phyloP scores from a whole-genome alignment of 1,140 invertebrate species.

The Bicyclus anynana region DNA sequence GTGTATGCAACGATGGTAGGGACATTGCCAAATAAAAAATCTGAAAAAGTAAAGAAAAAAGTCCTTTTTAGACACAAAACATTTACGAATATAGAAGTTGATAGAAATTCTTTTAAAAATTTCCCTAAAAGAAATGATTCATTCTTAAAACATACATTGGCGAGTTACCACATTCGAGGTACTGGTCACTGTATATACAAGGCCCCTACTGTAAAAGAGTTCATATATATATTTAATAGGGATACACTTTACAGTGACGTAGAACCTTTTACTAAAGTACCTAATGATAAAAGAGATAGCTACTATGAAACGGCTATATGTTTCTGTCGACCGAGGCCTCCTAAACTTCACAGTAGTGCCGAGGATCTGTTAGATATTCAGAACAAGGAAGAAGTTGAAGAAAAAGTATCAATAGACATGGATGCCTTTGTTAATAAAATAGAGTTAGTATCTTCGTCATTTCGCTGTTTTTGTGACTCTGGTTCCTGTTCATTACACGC shows the following conservation, averaged over 20 bases:
- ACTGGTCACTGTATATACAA: constrained; percentile 72
- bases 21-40: constrained; percentile 59
- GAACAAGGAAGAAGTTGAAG: constrained; percentile 35
- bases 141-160: constrained; percentile 60
- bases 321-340: constrained; percentile 61
- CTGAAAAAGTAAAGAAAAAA: constrained; percentile 46
- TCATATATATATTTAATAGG: constrained; percentile 71
- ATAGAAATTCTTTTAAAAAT: constrained; percentile 58
- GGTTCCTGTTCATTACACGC: constrained; percentile 56
- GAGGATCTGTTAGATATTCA: constrained; percentile 61
- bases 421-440: constrained; percentile 43
- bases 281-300: constrained; percentile 52
- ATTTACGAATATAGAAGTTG: constrained; percentile 66
- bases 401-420: constrained; percentile 50
- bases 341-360: constrained; percentile 63
- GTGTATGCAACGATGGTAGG: constrained; percentile 63
- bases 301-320: constrained; percentile 69
- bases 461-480: constrained; percentile 69
- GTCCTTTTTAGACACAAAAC: constrained; percentile 71
- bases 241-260: constrained; percentile 56
- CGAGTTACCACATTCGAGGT: constrained; percentile 69
- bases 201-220: constrained; percentile 56
- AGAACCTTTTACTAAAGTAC: constrained; percentile 48
- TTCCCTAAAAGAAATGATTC: constrained; percentile 47
- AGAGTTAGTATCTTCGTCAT: constrained; percentile 52